Evolutionary conservation across 2,888 invertebrate genomes (phyloP), one percentile per base, ranked within the genome.

Genomic region (Phengaris arion): DNA sequence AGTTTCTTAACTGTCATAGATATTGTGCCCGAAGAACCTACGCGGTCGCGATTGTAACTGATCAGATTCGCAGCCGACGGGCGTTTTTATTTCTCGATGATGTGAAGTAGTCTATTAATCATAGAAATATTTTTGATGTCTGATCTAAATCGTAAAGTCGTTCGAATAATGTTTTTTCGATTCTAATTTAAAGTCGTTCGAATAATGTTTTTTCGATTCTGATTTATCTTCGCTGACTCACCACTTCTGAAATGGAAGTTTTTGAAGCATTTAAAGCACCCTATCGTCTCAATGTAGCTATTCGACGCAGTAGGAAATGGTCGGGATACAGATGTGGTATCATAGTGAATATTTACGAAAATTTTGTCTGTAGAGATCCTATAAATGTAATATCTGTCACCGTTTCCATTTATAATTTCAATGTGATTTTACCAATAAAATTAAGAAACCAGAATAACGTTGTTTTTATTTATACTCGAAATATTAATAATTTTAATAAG

Each of bases 401-500:
- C 90, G 87, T 92, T 89, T 87, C 92, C 92, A 88, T 93, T 90
- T 92, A 90, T 93, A 87, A 92, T 92, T 93, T 93, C 91, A 93
- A 93, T 93, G 93, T 93, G 92, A 92, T 92, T 92, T 92, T 93
- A 93, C 92, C 92, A 92, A 93, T 93, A 93, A 93, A 89, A 85
- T 85, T 88, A 90, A 89, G 88, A 90, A 92, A 89, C 88, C 83
- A 83, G 79, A 82, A 64, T 76, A 79, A 76, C 74, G 76, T 77
- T 48, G 48, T 48, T 48, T 48, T 48, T 48, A 48, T 48, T 48
- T 48, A 48, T 35, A 35, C 35, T 35, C 35, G 35, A 3, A 3
- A 35, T 35, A 1, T 3, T 35, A 35, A 35, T 35, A 35, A 35
- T 35, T 35, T 35, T 35, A 35, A 35, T 35, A 35, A 35, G 35